Base-by-base conservation (phyloP, 2,888 invertebrate species). In the Stenichneumon culpator region DNA sequence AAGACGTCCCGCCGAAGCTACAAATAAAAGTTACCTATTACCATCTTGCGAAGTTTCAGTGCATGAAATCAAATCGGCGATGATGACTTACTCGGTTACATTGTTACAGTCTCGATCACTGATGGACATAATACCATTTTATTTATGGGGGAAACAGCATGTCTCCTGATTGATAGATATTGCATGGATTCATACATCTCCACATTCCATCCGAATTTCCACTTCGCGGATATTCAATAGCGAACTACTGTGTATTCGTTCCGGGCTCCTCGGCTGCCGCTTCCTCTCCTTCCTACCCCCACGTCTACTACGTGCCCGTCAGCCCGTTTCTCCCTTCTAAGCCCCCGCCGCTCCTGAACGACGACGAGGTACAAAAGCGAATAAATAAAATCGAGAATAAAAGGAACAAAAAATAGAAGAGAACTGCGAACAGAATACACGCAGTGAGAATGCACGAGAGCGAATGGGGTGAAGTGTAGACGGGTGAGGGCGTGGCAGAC, bases 211-310 rank as follows among this genome's bases (percentile, higher is more conserved):
- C 25, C 32, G 57, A 81, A 84, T 86, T 84, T 84, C 65, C 81
- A 84, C 87, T 84, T 83, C 67, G 86, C 74, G 77, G 52, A 84
- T 83, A 87, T 87, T 86, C 86, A 82, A 86, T 86, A 81, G 79
- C 72, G 28, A 85, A 70, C 83, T 78, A 57, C 54, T 63, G 74
- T 84, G 65, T 63, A 78, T 85, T 81, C 54, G 54, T 83, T 68
- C 28, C 14, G 70, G 84, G 77, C 68, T 73, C 36, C 47, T 28
- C 39, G 47, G 19, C 28, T 78, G 32, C 68, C 25, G 47, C 36
- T 78, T 73, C 32, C 54, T 60, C 16, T 52, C 28, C 67, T 28
- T 14, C n/a, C 19, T 39, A 54, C 36, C 14, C n/a, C 68, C 50
- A 75, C 9, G 74, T 75, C 65, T 73, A 77, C 79, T 72, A 77